Conservation (phyloP, 1,140 invertebrate genomes). For the Panulirus ornatus region DNA sequence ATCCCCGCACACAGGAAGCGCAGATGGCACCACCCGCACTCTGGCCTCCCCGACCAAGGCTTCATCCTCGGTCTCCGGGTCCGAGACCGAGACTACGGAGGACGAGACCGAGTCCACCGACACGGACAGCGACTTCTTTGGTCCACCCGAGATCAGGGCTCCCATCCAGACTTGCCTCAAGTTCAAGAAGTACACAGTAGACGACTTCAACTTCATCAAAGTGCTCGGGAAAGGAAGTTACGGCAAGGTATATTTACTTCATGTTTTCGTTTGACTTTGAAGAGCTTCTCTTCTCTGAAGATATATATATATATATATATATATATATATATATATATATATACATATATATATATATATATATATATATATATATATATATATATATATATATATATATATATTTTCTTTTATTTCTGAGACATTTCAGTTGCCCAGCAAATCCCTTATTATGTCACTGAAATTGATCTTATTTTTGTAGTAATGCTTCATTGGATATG, state of each 20-base stretch:
- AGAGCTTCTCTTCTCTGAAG: too few relatives aligned
- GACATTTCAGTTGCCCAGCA: too few relatives aligned
- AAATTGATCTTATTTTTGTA: too few relatives aligned
- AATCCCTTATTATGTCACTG: too few relatives aligned
- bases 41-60: slow-evolving; percentile 62
- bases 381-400: too few relatives aligned
- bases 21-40: slow-evolving; percentile 52
- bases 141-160: slow-evolving; percentile 77
- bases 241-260: slow-evolving; percentile 97
- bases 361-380: too few relatives aligned
- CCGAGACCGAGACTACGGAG: slow-evolving; percentile 68
- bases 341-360: too few relatives aligned
- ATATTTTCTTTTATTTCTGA: too few relatives aligned
- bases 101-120: slow-evolving; percentile 74
- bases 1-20: slow-evolving; percentile 43
- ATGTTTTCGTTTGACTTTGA: too few relatives aligned
- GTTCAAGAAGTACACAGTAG: slow-evolving; percentile 91
- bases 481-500: too few relatives aligned
- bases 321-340: too few relatives aligned
- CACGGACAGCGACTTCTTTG: slow-evolving; percentile 72
- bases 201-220: slow-evolving; percentile 96
- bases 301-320: too few relatives aligned
- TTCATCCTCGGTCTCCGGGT: slow-evolving; percentile 29
- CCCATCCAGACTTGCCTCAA: slow-evolving; percentile 90
- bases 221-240: slow-evolving; percentile 97